A percentile compares a stretch with the other conserved stretches of the same genome.
phyloP scores from a whole-genome alignment of 1,140 invertebrate species.

The Lamellibrachia luymesi region DNA sequence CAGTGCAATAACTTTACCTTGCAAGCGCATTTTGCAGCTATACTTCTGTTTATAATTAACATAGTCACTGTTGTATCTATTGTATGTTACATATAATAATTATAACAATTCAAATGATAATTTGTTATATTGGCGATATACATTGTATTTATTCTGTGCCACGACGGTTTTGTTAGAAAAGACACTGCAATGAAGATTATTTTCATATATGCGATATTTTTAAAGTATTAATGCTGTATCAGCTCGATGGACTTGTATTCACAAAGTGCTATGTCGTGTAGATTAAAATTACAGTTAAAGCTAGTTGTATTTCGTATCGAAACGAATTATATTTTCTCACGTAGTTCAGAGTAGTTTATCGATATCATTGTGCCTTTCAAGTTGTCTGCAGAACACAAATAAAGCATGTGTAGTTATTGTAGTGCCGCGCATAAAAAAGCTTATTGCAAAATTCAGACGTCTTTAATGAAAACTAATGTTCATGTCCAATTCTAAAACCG shows the following conservation, averaged over 20 bases:
- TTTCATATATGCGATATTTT: constrained; percentile 1
- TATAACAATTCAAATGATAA: background rate
- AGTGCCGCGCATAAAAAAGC: background rate
- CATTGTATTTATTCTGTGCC: background rate
- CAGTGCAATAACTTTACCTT: too few species aligned
- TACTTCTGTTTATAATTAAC: background rate
- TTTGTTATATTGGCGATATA: background rate
- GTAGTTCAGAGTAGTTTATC: background rate
- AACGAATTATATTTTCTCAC: background rate
- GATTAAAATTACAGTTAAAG: background rate
- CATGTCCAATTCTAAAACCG: background rate
- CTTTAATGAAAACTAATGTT: background rate
- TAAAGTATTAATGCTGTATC: background rate
- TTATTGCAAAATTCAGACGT: background rate
- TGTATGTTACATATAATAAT: background rate
- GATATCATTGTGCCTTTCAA: background rate
- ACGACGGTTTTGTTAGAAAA: background rate
- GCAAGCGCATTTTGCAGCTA: too few species aligned
- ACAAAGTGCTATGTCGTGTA: background rate
- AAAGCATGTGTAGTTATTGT: background rate
- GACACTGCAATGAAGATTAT: background rate
- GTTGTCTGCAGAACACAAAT: background rate
- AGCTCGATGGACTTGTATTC: background rate
- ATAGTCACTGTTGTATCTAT: background rate
- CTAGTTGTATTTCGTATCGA: background rate